Base-by-base conservation (phyloP, 2,888 invertebrate genomes). In the Drosophila anceps region DNA sequence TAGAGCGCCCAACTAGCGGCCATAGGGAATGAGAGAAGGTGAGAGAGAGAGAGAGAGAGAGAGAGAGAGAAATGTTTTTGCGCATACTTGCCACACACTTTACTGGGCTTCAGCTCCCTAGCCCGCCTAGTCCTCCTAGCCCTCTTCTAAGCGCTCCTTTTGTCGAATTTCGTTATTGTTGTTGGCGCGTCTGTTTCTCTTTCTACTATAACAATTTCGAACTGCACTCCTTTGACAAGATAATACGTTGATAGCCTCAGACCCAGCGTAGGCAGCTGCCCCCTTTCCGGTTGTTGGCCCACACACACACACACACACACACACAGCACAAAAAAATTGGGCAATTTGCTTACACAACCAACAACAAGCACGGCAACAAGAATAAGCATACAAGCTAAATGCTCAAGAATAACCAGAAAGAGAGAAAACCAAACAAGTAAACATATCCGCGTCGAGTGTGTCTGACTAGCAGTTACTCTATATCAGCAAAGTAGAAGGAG, bases 191-290 rank as follows among this genome's bases (percentile, higher is more conserved):
- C 73, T 83, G 78, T 80, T 88, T 79, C 81, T 70, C 73, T 61
- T 73, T 61, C 71, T 54, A 72, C 73, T 75, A 73, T 81, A 81
- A 84, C 89, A 81, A 87, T 84, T 89, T 87, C 89, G 72, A 89
- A 79, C 89, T 84, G 84, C 84, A 84, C 87, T 84, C 84, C 84
- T 84, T 79, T 79, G 79, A 79, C 81, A 73, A 84, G 84, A 84
- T 84, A 84, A 84, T 84, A 89, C 84, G 84, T 79, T 87, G 84
- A 84, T 84, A 87, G 74, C 84, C 87, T 50, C 73, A 53, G 37
- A 18, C 43, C 43, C 57, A 9, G 24, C 53, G 35, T 12, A 41
- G 13, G 8, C 15, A 31, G 7, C 57, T 39, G 10, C 9, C 29
- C 35, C 50, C 4, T 13, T 31, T 20, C 50, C 13, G 24, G 20